Conservation (phyloP, 1,140 invertebrate genomes). For the Drosophila virilis region DNA sequence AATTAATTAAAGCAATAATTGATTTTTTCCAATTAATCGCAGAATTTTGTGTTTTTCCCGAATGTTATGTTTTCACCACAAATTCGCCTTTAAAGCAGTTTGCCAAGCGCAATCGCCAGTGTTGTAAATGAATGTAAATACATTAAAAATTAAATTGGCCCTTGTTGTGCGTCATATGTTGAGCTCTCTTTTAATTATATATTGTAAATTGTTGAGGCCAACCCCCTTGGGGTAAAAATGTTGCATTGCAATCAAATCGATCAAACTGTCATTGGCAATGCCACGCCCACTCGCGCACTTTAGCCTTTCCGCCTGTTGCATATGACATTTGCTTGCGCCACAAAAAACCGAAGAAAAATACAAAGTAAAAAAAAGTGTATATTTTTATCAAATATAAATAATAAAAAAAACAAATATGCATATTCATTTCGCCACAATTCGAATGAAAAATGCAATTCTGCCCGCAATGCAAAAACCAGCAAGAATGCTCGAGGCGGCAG, state of each 20-base stretch:
- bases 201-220: neutral
- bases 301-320: slow-evolving; percentile 13
- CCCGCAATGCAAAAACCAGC: too few species aligned
- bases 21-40: neutral
- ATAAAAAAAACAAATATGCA: too few species aligned
- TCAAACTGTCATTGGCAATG: neutral
- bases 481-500: too few species aligned
- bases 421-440: neutral
- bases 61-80: too few species aligned
- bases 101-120: too few species aligned
- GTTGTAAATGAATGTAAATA: neutral
- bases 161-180: neutral
- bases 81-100: too few species aligned
- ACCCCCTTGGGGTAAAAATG: neutral
- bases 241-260: neutral
- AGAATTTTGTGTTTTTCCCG: too few species aligned
- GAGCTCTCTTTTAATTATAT: neutral
- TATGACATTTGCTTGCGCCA: slow-evolving; percentile 9
- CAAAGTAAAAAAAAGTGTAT: neutral
- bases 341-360: neutral
- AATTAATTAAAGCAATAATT: neutral
- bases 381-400: neutral
- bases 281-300: neutral
- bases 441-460: neutral
- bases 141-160: neutral